Evolutionary conservation across 1,140 invertebrate genomes (phyloP).

Genomic region (Tetragonula clypearis): DNA sequence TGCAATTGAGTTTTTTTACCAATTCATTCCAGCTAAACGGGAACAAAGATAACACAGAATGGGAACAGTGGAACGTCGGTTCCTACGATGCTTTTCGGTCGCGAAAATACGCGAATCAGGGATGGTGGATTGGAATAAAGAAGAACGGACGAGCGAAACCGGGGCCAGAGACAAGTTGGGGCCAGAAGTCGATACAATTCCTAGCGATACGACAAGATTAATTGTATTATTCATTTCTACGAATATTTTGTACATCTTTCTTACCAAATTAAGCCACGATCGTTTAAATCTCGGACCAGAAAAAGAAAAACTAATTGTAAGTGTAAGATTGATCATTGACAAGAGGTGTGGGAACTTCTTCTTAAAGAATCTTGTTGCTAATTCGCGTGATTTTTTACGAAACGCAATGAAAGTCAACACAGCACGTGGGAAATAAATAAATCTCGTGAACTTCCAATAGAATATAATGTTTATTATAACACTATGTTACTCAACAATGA

Average conservation of each 20-base stretch:
- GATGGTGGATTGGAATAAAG: conserved; percentile 86
- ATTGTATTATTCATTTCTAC: neutral
- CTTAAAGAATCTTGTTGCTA: neutral
- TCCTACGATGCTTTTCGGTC: conserved; percentile 84
- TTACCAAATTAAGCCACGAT: neutral
- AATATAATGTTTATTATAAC: conserved; percentile 78
- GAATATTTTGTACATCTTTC: neutral
- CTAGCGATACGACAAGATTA: conserved; percentile 66
- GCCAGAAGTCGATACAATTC: conserved; percentile 86
- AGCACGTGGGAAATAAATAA: conserved; percentile 1
- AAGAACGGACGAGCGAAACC: conserved; percentile 84
- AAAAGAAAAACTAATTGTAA: neutral
- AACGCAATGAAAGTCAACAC: neutral
- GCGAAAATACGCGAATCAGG: conserved; percentile 82
- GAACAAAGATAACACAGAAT: conserved; percentile 82
- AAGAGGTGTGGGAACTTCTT: neutral
- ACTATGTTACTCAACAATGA: conserved; percentile 74
- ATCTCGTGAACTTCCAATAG: conserved; percentile 62
- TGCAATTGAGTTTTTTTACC: neutral
- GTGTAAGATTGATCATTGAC: neutral
- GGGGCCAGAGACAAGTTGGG: conserved; percentile 83
- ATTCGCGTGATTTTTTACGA: conserved; percentile 2
- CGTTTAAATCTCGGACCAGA: neutral
- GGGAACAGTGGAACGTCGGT: conserved; percentile 83
- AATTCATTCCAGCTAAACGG: conserved; percentile 79